Percentiles rank a stretch among this genome's conserved stretches.
Evolutionary conservation across 2,888 invertebrate genomes (phyloP).

Genomic region (Lottia scabra): DNA sequence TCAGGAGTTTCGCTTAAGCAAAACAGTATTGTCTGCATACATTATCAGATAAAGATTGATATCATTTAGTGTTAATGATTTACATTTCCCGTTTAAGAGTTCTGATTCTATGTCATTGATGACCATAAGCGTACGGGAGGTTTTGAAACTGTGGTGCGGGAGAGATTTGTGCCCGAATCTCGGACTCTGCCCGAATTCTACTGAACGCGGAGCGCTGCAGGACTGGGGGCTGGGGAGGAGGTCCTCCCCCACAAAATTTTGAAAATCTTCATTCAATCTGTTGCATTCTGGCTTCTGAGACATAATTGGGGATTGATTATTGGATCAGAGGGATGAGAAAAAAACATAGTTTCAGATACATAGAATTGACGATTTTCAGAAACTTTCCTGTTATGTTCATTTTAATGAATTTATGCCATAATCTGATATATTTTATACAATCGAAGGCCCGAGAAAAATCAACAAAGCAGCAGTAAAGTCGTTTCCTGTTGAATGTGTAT

Average conservation of each 20-base stretch:
- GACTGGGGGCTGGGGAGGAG: too few species aligned
- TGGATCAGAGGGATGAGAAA: too few species aligned
- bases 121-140: constrained; percentile 13
- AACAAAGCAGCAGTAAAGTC: background rate
- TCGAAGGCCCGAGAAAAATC: background rate
- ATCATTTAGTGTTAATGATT: background rate
- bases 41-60: constrained; percentile 13
- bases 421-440: background rate
- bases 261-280: background rate
- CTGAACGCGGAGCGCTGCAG: too few species aligned
- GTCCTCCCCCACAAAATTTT: background rate
- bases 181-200: too few species aligned
- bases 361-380: background rate
- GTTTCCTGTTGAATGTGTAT: background rate
- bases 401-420: too few species aligned
- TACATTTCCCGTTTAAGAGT: background rate
- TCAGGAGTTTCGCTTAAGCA: constrained; percentile 11
- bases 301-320: too few species aligned
- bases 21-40: constrained; percentile 21
- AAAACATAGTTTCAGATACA: background rate
- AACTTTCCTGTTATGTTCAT: background rate
- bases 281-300: too few species aligned
- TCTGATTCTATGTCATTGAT: constrained; percentile 22
- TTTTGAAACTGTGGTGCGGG: constrained; percentile 17
- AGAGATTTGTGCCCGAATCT: constrained; percentile 8